These are phyloP conservation scores for Megalops cyprinoides DNA, from an alignment of 2,797 vertebrate species.

Conservation along the genomic window DNA sequence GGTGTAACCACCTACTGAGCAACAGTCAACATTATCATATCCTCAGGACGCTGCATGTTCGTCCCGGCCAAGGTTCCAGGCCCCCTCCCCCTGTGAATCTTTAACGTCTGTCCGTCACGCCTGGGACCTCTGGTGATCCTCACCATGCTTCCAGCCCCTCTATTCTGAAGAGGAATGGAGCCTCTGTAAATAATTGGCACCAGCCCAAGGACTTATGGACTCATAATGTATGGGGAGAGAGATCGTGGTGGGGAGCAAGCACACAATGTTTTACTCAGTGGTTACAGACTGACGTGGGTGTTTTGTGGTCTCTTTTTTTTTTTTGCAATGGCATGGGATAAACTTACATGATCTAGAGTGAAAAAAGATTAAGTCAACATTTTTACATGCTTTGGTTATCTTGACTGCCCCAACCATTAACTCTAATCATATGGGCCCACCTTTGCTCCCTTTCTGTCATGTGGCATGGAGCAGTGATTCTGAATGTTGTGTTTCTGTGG, in stretches of 20 bases:
- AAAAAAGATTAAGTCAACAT: neutral
- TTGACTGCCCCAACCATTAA: neutral
- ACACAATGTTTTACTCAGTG: neutral
- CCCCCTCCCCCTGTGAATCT: neutral
- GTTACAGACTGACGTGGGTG: neutral
- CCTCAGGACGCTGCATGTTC: neutral
- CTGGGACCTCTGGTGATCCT: neutral
- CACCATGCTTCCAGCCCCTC: neutral
- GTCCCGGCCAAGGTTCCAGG: neutral
- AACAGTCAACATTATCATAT: neutral
- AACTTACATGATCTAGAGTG: neutral
- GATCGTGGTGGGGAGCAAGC: neutral
- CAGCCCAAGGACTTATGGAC: neutral
- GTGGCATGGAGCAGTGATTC: neutral
- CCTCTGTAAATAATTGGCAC: neutral
- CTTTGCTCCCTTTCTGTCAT: no score
- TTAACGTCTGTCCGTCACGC: constrained; percentile 8
- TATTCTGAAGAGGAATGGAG: neutral
- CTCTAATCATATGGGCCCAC: neutral
- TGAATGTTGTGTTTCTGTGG: neutral
- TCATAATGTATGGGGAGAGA: neutral
- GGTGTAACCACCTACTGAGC: neutral
- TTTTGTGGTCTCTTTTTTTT: no score
- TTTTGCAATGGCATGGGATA: neutral
- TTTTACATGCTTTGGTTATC: neutral